Percentiles rank a stretch among this genome's conserved stretches.
Evolutionary conservation across 2,888 invertebrate species (phyloP).

Genomic region (Callyntrura guangdongensis): DNA sequence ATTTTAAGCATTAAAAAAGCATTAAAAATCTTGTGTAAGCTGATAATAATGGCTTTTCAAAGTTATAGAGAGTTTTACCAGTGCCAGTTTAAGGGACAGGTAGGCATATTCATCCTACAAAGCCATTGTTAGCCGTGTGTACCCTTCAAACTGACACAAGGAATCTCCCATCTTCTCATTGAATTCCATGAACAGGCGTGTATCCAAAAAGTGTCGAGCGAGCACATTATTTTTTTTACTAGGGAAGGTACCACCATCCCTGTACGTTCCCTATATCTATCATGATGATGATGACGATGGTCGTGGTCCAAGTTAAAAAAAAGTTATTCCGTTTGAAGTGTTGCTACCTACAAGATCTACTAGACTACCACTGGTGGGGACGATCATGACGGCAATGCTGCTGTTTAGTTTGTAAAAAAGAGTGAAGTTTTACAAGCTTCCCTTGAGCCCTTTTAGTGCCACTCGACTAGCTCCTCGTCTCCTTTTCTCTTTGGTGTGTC

Average conservation of each 20-base stretch:
- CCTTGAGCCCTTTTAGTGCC: conserved; percentile 68
- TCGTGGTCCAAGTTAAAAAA: conserved; percentile 19
- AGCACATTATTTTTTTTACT: conserved; percentile 32
- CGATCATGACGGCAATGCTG: neutral
- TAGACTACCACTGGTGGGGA: conserved; percentile 1
- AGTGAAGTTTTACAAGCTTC: conserved; percentile 63
- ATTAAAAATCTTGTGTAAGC: conserved; percentile 65
- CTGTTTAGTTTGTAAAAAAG: conserved; percentile 9
- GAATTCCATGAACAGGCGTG: conserved; percentile 58
- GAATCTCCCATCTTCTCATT: conserved; percentile 44
- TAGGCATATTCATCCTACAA: conserved; percentile 17
- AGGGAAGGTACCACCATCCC: conserved; percentile 21
- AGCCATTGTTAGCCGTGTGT: conserved; percentile 40
- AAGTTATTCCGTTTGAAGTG: conserved; percentile 52
- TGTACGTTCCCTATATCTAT: too few relatives aligned
- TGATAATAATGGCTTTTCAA: conserved; percentile 53
- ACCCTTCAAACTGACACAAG: conserved; percentile 59
- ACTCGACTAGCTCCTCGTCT: conserved; percentile 45
- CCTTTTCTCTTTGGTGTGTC: conserved; percentile 21
- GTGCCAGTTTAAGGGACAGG: conserved; percentile 39
- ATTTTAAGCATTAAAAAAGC: conserved; percentile 65
- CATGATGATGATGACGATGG: conserved; percentile 30
- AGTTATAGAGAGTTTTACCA: neutral
- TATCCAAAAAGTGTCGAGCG: conserved; percentile 55
- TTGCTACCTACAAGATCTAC: conserved; percentile 19